phyloP scores from a whole-genome alignment of 2,888 invertebrate genomes.

The Prionchulus punctatus region DNA sequence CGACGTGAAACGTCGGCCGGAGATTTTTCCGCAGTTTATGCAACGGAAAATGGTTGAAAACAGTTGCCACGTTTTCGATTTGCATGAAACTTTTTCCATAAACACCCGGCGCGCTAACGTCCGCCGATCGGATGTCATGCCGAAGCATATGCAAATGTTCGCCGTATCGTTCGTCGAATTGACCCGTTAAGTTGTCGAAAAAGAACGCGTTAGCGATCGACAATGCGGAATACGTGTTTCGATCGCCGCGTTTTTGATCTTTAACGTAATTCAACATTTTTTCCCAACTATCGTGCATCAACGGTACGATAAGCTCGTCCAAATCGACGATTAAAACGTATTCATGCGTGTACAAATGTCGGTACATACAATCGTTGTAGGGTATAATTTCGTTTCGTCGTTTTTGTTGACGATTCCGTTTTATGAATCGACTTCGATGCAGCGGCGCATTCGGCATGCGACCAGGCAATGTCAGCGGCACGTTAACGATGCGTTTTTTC shows the following conservation, averaged over 20 bases:
- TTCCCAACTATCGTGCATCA: slow-evolving; percentile 52
- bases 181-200: slow-evolving; percentile 56
- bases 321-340: slow-evolving; percentile 62
- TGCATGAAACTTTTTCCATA: slow-evolving; percentile 56
- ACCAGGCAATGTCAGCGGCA: slow-evolving; percentile 65
- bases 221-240: slow-evolving; percentile 16
- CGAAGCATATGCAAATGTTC: slow-evolving; percentile 37
- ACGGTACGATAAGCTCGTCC: slow-evolving; percentile 84
- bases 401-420: slow-evolving; percentile 78
- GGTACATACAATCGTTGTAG: slow-evolving; percentile 86
- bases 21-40: slow-evolving; percentile 39
- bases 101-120: slow-evolving; percentile 47
- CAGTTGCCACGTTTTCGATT: slow-evolving; percentile 48
- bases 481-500: slow-evolving; percentile 41
- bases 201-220: slow-evolving; percentile 73
- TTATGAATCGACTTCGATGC: slow-evolving; percentile 47
- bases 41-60: slow-evolving; percentile 59
- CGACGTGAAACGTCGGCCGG: slow-evolving; percentile 39
- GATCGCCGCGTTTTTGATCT: slow-evolving; percentile 17
- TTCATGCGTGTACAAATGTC: slow-evolving; percentile 71
- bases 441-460: slow-evolving; percentile 69
- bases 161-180: background rate
- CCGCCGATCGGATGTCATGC: slow-evolving; percentile 41
- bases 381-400: slow-evolving; percentile 84
- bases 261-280: slow-evolving; percentile 57